These are phyloP conservation scores for Ifrita kowaldi DNA, from an alignment of 2,113 vertebrate species.

Conservation along the genomic window DNA sequence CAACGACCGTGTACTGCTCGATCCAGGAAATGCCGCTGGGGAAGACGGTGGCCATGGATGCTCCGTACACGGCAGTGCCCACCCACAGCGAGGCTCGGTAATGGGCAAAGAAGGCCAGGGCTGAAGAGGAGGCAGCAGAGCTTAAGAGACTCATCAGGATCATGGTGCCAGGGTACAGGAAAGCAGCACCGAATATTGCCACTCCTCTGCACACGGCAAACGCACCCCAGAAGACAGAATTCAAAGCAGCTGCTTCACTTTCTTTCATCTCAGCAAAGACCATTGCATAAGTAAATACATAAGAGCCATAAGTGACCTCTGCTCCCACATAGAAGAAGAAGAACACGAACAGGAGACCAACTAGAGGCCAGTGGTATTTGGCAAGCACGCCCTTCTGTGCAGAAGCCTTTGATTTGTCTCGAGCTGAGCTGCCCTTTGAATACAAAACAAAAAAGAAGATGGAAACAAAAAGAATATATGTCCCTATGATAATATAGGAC, in stretches of 20 bases:
- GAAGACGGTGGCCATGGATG: slow-evolving; percentile 88
- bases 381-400: slow-evolving; percentile 59
- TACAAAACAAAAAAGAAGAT: slow-evolving; percentile 79
- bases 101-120: slow-evolving; percentile 78
- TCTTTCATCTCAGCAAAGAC: slow-evolving; percentile 72
- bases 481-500: slow-evolving; percentile 84
- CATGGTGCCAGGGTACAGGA: slow-evolving; percentile 82
- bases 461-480: slow-evolving; percentile 77
- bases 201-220: slow-evolving; percentile 83
- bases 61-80: slow-evolving; percentile 80
- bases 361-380: slow-evolving; percentile 77
- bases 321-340: slow-evolving; percentile 92
- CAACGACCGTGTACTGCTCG: slow-evolving; percentile 89
- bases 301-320: slow-evolving; percentile 89
- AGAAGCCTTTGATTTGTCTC: slow-evolving; percentile 39
- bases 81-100: slow-evolving; percentile 74
- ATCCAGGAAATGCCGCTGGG: slow-evolving; percentile 93
- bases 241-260: slow-evolving; percentile 78
- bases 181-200: slow-evolving; percentile 83
- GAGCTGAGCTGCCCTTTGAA: slow-evolving; percentile 34
- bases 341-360: slow-evolving; percentile 83
- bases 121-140: slow-evolving; percentile 72
- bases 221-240: slow-evolving; percentile 88
- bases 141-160: slow-evolving; percentile 83
- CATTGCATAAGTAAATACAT: slow-evolving; percentile 83